phyloP scores from a whole-genome alignment of 2,797 vertebrate species.

The Pangasius krempfi region DNA sequence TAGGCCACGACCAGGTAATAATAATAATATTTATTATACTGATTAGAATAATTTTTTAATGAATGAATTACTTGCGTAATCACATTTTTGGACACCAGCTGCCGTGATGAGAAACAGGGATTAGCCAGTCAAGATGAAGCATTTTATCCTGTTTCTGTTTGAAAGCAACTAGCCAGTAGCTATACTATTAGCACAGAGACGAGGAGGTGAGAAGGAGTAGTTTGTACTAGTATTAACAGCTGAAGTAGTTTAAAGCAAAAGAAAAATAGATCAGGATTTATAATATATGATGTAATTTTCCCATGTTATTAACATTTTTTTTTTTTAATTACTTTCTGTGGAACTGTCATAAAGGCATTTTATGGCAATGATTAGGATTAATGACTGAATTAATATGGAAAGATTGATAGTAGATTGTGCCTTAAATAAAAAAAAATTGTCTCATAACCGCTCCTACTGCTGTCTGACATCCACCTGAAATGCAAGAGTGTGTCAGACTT shows the following conservation, averaged over 20 bases:
- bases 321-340: neutral
- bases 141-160: neutral
- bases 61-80: neutral
- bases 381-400: neutral
- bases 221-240: neutral
- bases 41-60: neutral
- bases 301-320: neutral
- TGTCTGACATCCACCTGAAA: neutral
- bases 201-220: neutral
- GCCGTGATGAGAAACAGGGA: neutral
- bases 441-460: neutral
- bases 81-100: neutral
- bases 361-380: neutral
- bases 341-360: neutral
- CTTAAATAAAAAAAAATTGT: too few relatives aligned
- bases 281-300: neutral
- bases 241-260: neutral
- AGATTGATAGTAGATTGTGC: neutral
- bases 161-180: neutral
- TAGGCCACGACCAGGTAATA: neutral
- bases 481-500: neutral
- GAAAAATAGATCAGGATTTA: neutral
- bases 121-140: neutral
- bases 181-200: neutral
- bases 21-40: neutral